These are phyloP conservation scores for Dinocampus coccinellae DNA, from an alignment of 2,888 invertebrate genomes.

Conservation along the genomic window DNA sequence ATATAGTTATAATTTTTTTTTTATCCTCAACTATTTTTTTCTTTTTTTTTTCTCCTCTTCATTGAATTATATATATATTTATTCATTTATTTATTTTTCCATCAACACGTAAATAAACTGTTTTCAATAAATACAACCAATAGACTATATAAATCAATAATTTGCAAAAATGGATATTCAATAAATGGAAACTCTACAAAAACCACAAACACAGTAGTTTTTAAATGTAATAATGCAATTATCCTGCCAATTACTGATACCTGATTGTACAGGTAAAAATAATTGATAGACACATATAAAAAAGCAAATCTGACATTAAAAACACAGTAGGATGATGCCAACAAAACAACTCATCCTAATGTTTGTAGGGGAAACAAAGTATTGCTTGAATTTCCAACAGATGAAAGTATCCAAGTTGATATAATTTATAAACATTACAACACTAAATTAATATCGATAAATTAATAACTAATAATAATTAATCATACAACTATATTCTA, in stretches of 20 bases:
- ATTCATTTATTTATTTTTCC: slow-evolving; percentile 45
- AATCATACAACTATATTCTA: slow-evolving; percentile 11
- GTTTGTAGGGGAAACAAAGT: no score
- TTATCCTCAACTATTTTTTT: no score
- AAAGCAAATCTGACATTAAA: no score
- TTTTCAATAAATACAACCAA: slow-evolving; percentile 66
- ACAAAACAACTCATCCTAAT: slow-evolving; percentile 20
- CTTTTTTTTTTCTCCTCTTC: no score
- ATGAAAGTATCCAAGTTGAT: background rate
- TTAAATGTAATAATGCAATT: background rate
- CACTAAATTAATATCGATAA: background rate
- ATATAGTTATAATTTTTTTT: no score
- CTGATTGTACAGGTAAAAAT: background rate
- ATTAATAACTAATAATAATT: slow-evolving; percentile 21
- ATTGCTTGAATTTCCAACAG: background rate
- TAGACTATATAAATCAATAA: slow-evolving; percentile 68
- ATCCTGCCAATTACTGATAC: background rate
- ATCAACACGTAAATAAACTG: slow-evolving; percentile 62
- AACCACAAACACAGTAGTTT: background rate
- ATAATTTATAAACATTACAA: background rate
- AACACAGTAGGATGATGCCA: background rate
- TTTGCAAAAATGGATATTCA: slow-evolving; percentile 51
- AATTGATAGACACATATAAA: no score
- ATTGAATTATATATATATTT: no score
- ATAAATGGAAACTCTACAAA: slow-evolving; percentile 9